Base-by-base conservation (phyloP, 2,888 invertebrate species). In the Chloroclystis v-ata region DNA sequence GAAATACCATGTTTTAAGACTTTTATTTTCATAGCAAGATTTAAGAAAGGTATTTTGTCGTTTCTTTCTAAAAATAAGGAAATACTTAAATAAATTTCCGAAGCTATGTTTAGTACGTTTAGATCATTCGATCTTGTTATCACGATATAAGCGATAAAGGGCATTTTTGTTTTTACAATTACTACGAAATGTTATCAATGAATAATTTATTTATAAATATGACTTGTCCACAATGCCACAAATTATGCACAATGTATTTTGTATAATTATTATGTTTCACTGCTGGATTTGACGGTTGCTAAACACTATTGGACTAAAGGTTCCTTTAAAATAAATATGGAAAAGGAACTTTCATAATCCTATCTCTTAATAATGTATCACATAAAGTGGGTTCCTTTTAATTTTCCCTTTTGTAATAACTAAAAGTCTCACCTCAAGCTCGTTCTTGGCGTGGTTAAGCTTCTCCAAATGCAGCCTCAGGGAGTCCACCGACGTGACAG, bases 391-490 rank as follows among this genome's bases (percentile, higher is more conserved):
- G n/a, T n/a, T n/a, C n/a, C n/a, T n/a, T n/a, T n/a, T n/a, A n/a
- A n/a, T n/a, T n/a, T n/a, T n/a, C n/a, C n/a, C n/a, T n/a, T n/a
- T n/a, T n/a, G n/a, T n/a, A n/a, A n/a, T n/a, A 43, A 5, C 25
- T 28, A 24, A 14, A 55, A 6, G 25, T 89, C 92, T 92, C 69
- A 93, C 93, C 92, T 93, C 92, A 55, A 93, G 84, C 65, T 92
- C 93, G 61, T 91, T 91, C 68, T 92, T 87, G 42, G 94, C 95
- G 66, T 94, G 93, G 37, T 92, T 90, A 57, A 97, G 89, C 75
- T 95, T 94, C 78, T 96, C 94, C 45, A 96, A 91, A 61, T 95
- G 95, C 66, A 93, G 92, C 62, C 95, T 91, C n/a, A 97, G 83
- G 3, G 93, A 94, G 43, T 95, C 94, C 55, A 97, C 89, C 12